phyloP scores from a whole-genome alignment of 2,888 invertebrate species.

The Hipparchia sbordonii region DNA sequence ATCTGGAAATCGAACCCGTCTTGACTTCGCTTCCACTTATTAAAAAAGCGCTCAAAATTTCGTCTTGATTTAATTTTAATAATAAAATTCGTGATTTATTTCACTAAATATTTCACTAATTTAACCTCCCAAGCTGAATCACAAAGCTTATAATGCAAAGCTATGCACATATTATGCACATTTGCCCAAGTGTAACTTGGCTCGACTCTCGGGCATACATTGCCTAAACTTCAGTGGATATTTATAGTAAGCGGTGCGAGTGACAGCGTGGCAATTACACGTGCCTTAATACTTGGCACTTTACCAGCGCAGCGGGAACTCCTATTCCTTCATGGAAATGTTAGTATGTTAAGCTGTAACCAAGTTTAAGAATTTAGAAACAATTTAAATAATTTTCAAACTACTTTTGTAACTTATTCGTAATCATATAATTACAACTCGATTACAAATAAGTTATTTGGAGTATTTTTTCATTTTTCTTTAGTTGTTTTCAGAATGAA shows the following conservation, averaged over 20 bases:
- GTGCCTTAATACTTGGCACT: slow-evolving; percentile 3
- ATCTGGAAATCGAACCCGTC: no score
- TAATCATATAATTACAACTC: neutral
- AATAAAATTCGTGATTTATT: neutral
- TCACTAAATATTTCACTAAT: neutral
- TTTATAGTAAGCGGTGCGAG: slow-evolving; percentile 20
- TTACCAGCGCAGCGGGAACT: neutral
- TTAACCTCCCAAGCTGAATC: slow-evolving; percentile 2
- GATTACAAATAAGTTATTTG: neutral
- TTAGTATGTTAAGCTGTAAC: neutral
- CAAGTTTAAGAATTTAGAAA: neutral
- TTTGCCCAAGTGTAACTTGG: slow-evolving; percentile 21
- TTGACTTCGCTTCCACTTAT: no score
- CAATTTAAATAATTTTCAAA: neutral
- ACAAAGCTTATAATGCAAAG: slow-evolving; percentile 16
- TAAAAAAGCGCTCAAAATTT: no score
- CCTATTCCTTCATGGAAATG: slow-evolving; percentile 2
- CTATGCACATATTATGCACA: slow-evolving; percentile 20
- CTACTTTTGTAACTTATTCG: neutral
- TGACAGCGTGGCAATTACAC: slow-evolving; percentile 20
- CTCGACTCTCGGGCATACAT: slow-evolving; percentile 17
- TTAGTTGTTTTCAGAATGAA: no score
- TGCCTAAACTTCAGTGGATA: slow-evolving; percentile 15
- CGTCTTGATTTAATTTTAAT: neutral
- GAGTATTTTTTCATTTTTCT: no score